phyloP scores from a whole-genome alignment of 2,888 invertebrate genomes.

The Andrena bicolor region DNA sequence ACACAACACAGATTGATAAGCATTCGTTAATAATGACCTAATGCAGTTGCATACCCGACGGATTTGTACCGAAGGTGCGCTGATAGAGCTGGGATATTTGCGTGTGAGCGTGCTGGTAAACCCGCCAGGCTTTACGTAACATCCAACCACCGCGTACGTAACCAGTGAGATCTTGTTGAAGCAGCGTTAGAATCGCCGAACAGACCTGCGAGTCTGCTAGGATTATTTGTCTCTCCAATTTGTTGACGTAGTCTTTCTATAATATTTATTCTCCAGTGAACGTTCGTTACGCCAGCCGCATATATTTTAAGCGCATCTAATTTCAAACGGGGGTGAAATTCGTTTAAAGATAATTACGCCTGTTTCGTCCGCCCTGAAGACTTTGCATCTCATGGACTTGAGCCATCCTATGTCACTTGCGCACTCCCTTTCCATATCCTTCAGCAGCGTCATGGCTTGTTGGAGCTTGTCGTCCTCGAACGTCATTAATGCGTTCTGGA shows the following conservation, averaged over 20 bases:
- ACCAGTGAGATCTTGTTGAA: slow-evolving; percentile 89
- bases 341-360: slow-evolving; percentile 65
- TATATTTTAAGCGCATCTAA: not conserved
- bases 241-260: slow-evolving; percentile 77
- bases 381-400: slow-evolving; percentile 86
- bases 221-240: slow-evolving; percentile 88
- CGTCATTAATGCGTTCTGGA: slow-evolving; percentile 90
- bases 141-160: slow-evolving; percentile 89
- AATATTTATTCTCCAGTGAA: slow-evolving; percentile 27
- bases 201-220: slow-evolving; percentile 89
- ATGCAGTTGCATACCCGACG: slow-evolving; percentile 71
- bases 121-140: slow-evolving; percentile 89
- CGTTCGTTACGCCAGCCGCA: not conserved
- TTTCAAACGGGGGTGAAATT: not conserved
- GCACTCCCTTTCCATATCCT: slow-evolving; percentile 88
- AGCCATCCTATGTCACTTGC: slow-evolving; percentile 86
- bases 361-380: slow-evolving; percentile 82
- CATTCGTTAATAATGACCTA: not conserved
- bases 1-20: not conserved
- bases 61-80: slow-evolving; percentile 84
- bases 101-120: slow-evolving; percentile 88
- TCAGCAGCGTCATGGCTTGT: slow-evolving; percentile 86
- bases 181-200: slow-evolving; percentile 88
- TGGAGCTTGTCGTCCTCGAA: slow-evolving; percentile 89
- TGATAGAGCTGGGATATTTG: slow-evolving; percentile 87